These are phyloP conservation scores for Cyclopterus lumpus DNA, from an alignment of 2,797 vertebrate genomes.

Conservation along the genomic window DNA sequence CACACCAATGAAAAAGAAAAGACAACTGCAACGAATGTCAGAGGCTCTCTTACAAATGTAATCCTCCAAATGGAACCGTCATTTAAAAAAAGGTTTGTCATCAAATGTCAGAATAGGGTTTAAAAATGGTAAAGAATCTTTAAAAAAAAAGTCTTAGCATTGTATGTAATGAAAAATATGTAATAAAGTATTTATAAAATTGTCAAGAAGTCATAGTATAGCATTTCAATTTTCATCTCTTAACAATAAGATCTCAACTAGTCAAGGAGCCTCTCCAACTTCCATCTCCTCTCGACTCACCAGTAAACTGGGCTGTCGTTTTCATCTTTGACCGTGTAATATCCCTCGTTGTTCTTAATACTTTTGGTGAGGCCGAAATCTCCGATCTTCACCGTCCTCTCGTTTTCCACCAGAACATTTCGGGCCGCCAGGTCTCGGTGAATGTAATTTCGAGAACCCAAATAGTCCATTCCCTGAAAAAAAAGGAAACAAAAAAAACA, in stretches of 20 bases:
- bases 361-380: constrained; percentile 98
- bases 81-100: too few species aligned
- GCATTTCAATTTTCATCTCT: not conserved
- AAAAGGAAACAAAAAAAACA: not conserved
- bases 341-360: constrained; percentile 94
- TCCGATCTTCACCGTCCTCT: constrained; percentile 95
- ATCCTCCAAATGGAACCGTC: not conserved
- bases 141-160: too few species aligned
- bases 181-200: too few species aligned
- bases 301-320: constrained; percentile 97
- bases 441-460: constrained; percentile 93
- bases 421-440: constrained; percentile 96
- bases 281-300: constrained; percentile 73
- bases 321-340: constrained; percentile 96
- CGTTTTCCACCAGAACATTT: constrained; percentile 95
- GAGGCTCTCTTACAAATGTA: not conserved
- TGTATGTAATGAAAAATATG: too few species aligned
- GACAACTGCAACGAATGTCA: not conserved
- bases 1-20: not conserved
- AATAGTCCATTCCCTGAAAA: constrained; percentile 94
- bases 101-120: not conserved
- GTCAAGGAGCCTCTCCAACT: not conserved
- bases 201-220: too few species aligned
- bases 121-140: too few species aligned
- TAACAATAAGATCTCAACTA: not conserved